Base-by-base conservation (phyloP, 2,888 invertebrate genomes). In the Cheilosia urbana region DNA sequence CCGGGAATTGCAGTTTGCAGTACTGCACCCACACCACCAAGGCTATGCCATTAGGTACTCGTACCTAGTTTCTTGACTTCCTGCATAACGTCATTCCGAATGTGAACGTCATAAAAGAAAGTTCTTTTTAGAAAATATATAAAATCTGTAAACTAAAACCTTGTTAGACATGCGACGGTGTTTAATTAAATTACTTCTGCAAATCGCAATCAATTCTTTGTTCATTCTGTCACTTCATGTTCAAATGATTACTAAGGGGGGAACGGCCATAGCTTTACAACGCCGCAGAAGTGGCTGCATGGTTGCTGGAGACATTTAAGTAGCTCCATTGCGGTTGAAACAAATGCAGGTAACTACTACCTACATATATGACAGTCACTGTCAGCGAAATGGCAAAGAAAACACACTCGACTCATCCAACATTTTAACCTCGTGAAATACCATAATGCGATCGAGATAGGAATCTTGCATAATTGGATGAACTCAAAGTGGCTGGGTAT, bases 401-500 rank as follows among this genome's bases (percentile, higher is more conserved):
- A 75, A 77, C 62, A 71, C 57, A 19, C 53, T 27, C 53, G 58
- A 65, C 81, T 73, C 73, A 58, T 72, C 42, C 71, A 76, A 72
- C 80, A 63, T 83, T 72, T 34, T 57, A 83, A 78, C 78, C 83
- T 80, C 83, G 69, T 79, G 83, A 84, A 79, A 84, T 79, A 84
- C 73, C 83, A 79, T 79, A 58, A 79, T 65, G 68, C 65, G 34
- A 66, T 75, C 19, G n/a, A 69, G 84, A 84, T 84, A 75, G 75
- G 75, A 84, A 84, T 80, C 84, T 75, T 80, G 84, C 84, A 84
- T 84, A 84, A 84, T 80, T 84, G 84, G 69, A 80, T 80, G 84
- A 80, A 84, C 84, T 65, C 47, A 57, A 55, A 27, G 66, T 71
- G 42, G 45, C 47, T 53, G 62, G 69, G 21, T 51, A 24, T 13